Percentiles rank a stretch among this genome's conserved stretches.
Evolutionary conservation across 2,113 vertebrate species (phyloP).

Genomic region (Dipodomys spectabilis): DNA sequence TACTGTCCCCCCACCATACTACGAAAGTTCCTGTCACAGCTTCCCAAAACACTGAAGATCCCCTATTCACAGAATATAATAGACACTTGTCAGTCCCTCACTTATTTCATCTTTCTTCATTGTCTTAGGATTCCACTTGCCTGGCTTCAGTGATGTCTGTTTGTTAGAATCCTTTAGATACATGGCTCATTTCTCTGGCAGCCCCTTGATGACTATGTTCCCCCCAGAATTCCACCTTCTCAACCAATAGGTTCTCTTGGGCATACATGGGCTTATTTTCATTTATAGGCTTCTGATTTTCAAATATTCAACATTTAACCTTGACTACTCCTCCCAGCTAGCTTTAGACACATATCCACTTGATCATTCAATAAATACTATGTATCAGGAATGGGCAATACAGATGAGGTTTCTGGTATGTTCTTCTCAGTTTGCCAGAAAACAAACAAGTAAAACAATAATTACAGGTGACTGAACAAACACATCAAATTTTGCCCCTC

Average conservation of each 20-base stretch:
- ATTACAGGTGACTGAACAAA: conserved; percentile 18
- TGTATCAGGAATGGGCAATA: not conserved
- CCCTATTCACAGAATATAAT: not conserved
- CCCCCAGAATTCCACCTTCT: conserved; percentile 46
- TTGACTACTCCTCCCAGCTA: not conserved
- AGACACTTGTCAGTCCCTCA: not conserved
- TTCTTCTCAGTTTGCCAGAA: not conserved
- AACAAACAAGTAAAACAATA: conserved; percentile 12
- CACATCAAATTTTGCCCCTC: not conserved
- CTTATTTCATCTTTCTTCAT: not conserved
- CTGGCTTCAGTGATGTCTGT: not conserved
- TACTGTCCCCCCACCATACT: not conserved
- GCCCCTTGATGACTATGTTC: not conserved
- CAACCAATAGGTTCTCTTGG: conserved; percentile 15
- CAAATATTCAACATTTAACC: not conserved
- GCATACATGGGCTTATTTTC: conserved; percentile 30
- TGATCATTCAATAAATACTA: conserved; percentile 31
- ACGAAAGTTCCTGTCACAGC: not conserved
- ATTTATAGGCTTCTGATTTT: conserved; percentile 42
- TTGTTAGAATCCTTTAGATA: conserved; percentile 7
- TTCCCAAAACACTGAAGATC: not conserved
- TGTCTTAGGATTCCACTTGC: not conserved
- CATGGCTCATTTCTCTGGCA: conserved; percentile 7
- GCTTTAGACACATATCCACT: conserved; percentile 3
- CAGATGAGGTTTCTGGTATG: not conserved